Conservation (phyloP, 1,140 invertebrate genomes). For the Dinoponera quadriceps region DNA sequence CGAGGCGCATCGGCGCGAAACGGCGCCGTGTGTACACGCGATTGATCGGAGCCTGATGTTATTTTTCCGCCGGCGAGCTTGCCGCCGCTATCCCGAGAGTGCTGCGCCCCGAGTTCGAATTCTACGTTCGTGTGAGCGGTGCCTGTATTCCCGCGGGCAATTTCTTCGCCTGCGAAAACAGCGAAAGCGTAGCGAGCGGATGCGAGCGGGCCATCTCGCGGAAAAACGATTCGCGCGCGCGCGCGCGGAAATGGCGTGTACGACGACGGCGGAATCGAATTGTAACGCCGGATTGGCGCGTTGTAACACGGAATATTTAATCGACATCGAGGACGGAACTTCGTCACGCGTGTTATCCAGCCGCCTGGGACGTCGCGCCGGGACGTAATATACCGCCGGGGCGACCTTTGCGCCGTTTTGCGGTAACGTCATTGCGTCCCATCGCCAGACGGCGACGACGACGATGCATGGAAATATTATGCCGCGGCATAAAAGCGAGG, state of each 20-base stretch:
- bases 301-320: constrained; percentile 52
- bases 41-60: constrained; percentile 57
- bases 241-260: constrained; percentile 7
- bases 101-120: constrained; percentile 8
- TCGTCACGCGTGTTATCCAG: constrained; percentile 23
- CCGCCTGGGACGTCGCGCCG: constrained; percentile 6
- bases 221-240: constrained; percentile 58
- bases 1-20: background rate
- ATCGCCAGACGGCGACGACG: background rate
- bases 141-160: constrained; percentile 55
- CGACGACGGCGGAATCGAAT: constrained; percentile 30
- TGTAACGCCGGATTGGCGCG: constrained; percentile 38
- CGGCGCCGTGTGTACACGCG: background rate
- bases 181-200: too few species aligned
- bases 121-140: background rate
- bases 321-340: constrained; percentile 24
- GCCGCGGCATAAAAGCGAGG: constrained; percentile 1
- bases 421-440: constrained; percentile 13
- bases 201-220: background rate
- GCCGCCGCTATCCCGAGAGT: background rate
- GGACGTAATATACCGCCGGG: constrained; percentile 14
- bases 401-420: constrained; percentile 10
- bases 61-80: constrained; percentile 53
- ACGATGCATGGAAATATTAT: constrained; percentile 31
- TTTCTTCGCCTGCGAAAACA: constrained; percentile 61